These are phyloP conservation scores for Dasyprocta punctata DNA, from an alignment of 2,113 vertebrate species.

Conservation along the genomic window DNA sequence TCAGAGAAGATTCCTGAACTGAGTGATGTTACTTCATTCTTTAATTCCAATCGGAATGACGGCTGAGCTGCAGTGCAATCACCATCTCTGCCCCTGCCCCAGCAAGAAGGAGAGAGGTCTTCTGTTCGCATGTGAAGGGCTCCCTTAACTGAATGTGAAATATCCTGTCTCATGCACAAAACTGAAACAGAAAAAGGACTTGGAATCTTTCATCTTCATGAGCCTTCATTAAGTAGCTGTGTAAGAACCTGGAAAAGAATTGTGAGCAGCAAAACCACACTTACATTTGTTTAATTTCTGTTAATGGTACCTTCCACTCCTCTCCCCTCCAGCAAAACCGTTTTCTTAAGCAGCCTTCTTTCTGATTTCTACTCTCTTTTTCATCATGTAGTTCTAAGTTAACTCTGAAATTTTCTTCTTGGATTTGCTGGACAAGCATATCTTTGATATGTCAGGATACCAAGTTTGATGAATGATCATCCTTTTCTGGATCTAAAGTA, in stretches of 20 bases:
- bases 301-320: background rate
- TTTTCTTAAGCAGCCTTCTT: background rate
- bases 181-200: background rate
- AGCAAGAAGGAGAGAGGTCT: background rate
- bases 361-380: background rate
- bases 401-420: slow-evolving; percentile 25
- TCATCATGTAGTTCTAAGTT: slow-evolving; percentile 5
- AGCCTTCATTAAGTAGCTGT: background rate
- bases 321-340: background rate
- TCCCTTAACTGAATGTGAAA: background rate
- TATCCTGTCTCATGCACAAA: background rate
- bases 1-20: background rate
- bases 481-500: background rate
- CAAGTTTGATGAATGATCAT: slow-evolving; percentile 43
- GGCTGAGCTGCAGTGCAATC: background rate
- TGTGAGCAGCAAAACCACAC: background rate
- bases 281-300: background rate
- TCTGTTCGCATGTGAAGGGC: background rate
- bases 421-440: background rate
- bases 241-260: slow-evolving; percentile 20
- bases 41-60: background rate
- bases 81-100: fast-evolving
- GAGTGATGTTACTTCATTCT: background rate
- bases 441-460: slow-evolving; percentile 36
- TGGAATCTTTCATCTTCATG: background rate